phyloP scores from a whole-genome alignment of 2,113 vertebrate species.

The Hemibagrus wyckioides region DNA sequence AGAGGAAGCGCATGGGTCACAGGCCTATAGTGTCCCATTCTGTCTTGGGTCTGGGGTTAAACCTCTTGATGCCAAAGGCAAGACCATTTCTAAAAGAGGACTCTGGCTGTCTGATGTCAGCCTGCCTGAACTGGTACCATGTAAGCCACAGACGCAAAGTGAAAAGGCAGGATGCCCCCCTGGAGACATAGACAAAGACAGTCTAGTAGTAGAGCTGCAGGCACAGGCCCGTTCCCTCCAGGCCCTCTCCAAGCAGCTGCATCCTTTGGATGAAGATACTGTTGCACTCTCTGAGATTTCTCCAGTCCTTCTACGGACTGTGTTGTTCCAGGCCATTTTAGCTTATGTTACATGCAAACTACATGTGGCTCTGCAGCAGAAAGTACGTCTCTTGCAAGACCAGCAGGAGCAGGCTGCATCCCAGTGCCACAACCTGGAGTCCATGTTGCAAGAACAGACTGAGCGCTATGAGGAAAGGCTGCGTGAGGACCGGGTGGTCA shows the following conservation, averaged over 20 bases:
- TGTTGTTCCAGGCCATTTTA: conserved; percentile 82
- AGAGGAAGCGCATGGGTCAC: conserved; percentile 64
- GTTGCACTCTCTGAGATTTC: conserved; percentile 58
- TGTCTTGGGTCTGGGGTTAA: conserved; percentile 69
- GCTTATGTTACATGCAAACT: conserved; percentile 81
- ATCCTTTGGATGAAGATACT: conserved; percentile 50
- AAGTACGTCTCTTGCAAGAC: conserved; percentile 59
- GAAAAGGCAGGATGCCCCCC: conserved; percentile 16
- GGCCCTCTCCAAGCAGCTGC: conserved; percentile 68
- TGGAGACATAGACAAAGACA: conserved; percentile 64
- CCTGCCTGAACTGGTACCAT: conserved; percentile 59
- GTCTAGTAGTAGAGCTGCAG: conserved; percentile 77
- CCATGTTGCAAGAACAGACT: conserved; percentile 67
- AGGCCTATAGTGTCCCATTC: conserved; percentile 61
- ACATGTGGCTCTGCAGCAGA: conserved; percentile 73
- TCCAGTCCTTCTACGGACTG: conserved; percentile 73
- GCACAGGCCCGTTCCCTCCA: conserved; percentile 75
- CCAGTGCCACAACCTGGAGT: conserved; percentile 65
- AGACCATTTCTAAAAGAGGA: conserved; percentile 55
- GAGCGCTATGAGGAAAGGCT: conserved; percentile 72
- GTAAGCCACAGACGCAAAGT: conserved; percentile 56
- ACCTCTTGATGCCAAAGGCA: conserved; percentile 66
- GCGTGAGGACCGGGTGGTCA: conserved; percentile 75
- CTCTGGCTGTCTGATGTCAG: conserved; percentile 63
- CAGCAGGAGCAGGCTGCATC: conserved; percentile 71